phyloP scores from a whole-genome alignment of 2,888 invertebrate genomes.

The Melipona beecheii region DNA sequence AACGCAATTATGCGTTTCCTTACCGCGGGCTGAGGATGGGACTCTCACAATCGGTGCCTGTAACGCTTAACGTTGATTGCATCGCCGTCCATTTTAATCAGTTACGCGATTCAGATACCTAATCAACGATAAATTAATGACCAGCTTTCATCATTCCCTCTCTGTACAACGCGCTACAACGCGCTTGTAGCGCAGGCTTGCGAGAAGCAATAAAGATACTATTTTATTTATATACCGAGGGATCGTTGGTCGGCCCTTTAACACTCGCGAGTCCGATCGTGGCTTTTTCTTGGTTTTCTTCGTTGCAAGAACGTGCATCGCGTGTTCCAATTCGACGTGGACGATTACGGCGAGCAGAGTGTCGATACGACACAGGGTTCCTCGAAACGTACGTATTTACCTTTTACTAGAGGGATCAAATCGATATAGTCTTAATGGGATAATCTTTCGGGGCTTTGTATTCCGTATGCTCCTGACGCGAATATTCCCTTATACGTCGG shows the following conservation, averaged over 20 bases:
- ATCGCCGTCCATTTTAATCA: neutral
- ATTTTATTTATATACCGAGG: neutral
- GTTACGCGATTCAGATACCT: conserved; percentile 4
- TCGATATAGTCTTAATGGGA: conserved; percentile 47
- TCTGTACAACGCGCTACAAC: neutral
- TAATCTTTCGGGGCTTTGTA: conserved; percentile 50
- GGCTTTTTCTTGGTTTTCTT: neutral
- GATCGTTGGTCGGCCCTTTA: neutral
- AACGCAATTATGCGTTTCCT: neutral
- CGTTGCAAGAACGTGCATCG: neutral
- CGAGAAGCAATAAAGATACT: neutral
- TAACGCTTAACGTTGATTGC: neutral
- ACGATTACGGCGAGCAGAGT: conserved; percentile 9
- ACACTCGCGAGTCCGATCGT: neutral
- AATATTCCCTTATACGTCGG: conserved; percentile 66
- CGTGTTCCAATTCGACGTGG: conserved; percentile 27
- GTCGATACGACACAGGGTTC: conserved; percentile 4
- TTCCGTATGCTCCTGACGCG: conserved; percentile 55
- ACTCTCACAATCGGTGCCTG: too few species aligned
- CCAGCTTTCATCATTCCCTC: neutral
- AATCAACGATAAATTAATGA: neutral
- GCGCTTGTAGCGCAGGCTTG: neutral
- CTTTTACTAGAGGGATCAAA: conserved; percentile 15
- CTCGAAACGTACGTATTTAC: conserved; percentile 22
- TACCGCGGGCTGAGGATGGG: neutral